Evolutionary conservation across 2,797 vertebrate genomes (phyloP).

Genomic region (Enteromius anoplus): DNA sequence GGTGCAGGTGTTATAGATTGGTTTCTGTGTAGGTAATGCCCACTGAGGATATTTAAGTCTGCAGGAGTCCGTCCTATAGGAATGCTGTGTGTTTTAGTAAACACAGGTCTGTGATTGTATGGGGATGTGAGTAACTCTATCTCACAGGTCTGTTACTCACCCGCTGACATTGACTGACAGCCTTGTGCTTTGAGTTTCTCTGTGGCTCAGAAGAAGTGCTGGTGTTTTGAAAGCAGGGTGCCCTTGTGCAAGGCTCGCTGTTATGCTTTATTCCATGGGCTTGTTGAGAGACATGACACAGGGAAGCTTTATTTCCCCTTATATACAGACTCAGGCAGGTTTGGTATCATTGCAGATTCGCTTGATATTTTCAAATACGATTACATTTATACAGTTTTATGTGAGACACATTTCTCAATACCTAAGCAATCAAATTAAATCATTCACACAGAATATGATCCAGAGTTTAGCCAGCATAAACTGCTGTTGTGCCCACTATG

Average conservation of each 20-base stretch:
- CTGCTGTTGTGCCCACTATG: too few relatives aligned
- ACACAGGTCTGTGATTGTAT: slow-evolving; percentile 64
- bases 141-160: slow-evolving; percentile 18
- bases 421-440: background rate
- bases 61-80: slow-evolving; percentile 7
- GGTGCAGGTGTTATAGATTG: background rate
- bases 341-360: background rate
- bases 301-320: background rate
- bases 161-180: slow-evolving; percentile 44
- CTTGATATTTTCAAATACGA: background rate
- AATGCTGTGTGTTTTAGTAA: slow-evolving; percentile 48
- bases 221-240: slow-evolving; percentile 54
- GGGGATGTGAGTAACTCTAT: slow-evolving; percentile 62
- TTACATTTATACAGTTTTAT: background rate
- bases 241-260: slow-evolving; percentile 2
- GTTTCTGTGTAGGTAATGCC: background rate
- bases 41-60: slow-evolving; percentile 2
- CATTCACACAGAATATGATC: background rate
- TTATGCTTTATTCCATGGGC: slow-evolving; percentile 40
- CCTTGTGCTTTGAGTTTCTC: slow-evolving; percentile 44
- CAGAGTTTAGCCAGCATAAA: too few relatives aligned
- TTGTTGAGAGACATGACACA: slow-evolving; percentile 46
- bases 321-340: background rate
- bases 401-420: background rate
- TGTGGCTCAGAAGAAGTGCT: slow-evolving; percentile 51